Base-by-base conservation (phyloP, 2,888 invertebrate genomes). In the Dascillus cervinus region DNA sequence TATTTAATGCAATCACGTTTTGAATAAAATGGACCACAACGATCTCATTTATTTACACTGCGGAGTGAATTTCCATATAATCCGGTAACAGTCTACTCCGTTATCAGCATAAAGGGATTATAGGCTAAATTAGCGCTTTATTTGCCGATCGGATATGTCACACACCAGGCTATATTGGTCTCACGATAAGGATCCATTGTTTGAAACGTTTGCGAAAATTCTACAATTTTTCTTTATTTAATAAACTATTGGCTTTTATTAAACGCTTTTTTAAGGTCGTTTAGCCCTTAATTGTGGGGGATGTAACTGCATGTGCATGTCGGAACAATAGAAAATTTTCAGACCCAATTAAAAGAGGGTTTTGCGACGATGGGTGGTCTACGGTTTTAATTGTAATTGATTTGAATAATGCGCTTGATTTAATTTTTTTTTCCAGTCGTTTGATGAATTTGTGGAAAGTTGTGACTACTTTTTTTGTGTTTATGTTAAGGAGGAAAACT, bases 131-230 rank as follows among this genome's bases (percentile, higher is more conserved):
- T 54, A 50, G 50, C 41, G 47, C 49, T 44, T 34, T 56, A 56
- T 56, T 56, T 55, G 39, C 54, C 44, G 47, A 52, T 53, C 50
- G 51, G 55, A 55, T 56, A 37, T 49, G 47, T 45, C 44, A 44
- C 35, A 30, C 27, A 27, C 39, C 35, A 40, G 26, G 34, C 37
- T 41, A 37, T 40, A 26, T 29, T 34, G 31, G 25, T 39, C 40
- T 27, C 37, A 41, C 37, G 39, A 13, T 34, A 20, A 17, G 9
- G 12, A 27, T 11, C 20, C 10, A 6, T 19, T n/a, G 17, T 17
- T 27, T 27, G 27, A n/a, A n/a, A n/a, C n/a, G n/a, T n/a, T n/a
- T n/a, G n/a, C n/a, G n/a, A n/a, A n/a, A n/a, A n/a, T n/a, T n/a
- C n/a, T n/a, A n/a, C n/a, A n/a, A n/a, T n/a, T n/a, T n/a, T n/a